Percentiles rank a stretch among this genome's conserved stretches.
Conservation (phyloP, 2,888 invertebrate genomes). For the Drosophila limbata region DNA sequence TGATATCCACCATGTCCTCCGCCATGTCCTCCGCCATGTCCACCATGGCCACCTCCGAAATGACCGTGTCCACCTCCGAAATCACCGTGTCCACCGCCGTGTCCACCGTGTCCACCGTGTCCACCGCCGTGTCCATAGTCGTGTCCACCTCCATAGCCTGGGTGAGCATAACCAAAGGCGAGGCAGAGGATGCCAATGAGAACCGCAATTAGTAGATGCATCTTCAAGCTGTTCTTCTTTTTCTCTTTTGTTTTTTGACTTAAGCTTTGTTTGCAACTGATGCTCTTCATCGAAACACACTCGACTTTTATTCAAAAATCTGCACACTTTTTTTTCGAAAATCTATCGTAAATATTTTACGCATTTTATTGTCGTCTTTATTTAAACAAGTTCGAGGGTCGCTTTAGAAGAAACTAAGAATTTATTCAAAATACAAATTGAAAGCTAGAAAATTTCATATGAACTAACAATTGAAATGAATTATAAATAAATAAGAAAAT, state of each 20-base stretch:
- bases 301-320: constrained; percentile 32
- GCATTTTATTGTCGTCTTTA: constrained; percentile 6
- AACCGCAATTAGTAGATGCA: constrained; percentile 51
- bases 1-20: background rate
- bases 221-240: constrained; percentile 20
- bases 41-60: background rate
- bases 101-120: constrained; percentile 3
- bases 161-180: constrained; percentile 28
- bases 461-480: too few species aligned
- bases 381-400: constrained; percentile 4
- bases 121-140: background rate
- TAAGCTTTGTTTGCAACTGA: constrained; percentile 27
- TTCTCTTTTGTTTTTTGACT: constrained; percentile 4
- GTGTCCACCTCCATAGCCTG: background rate
- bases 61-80: constrained; percentile 4
- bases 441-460: too few species aligned
- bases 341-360: constrained; percentile 4
- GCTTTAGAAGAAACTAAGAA: background rate
- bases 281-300: background rate
- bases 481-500: too few species aligned
- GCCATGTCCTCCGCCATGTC: constrained; percentile 4
- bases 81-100: background rate
- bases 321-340: background rate
- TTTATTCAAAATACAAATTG: too few species aligned
- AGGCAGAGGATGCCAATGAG: constrained; percentile 43